phyloP scores from a whole-genome alignment of 2,797 vertebrate genomes.

The Lagorchestes hirsutus region DNA sequence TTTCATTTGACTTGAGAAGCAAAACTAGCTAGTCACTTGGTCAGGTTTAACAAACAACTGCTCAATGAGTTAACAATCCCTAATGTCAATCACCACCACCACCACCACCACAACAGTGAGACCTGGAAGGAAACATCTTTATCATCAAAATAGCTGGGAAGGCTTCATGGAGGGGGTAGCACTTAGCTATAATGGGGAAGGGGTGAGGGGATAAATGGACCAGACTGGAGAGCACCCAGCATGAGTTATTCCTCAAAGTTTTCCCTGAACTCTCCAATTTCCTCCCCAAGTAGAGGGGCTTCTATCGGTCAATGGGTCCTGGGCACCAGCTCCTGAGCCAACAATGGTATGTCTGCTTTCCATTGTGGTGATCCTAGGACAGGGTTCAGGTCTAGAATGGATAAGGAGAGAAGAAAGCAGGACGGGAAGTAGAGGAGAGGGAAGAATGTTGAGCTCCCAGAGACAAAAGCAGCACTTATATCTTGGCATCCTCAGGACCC shows the following conservation, averaged over 20 bases:
- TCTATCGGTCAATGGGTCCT: not conserved
- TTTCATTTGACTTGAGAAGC: not conserved
- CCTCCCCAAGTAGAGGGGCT: not conserved
- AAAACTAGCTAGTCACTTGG: not conserved
- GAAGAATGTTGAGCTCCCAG: not conserved
- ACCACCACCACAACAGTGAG: not conserved
- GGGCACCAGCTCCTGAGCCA: not conserved
- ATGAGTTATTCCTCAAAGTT: not conserved
- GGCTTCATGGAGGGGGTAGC: not conserved
- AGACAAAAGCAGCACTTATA: not conserved
- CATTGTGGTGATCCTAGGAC: not conserved
- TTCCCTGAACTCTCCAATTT: not conserved
- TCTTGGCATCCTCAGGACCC: not conserved
- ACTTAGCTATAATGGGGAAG: constrained; percentile 5
- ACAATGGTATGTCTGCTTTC: not conserved
- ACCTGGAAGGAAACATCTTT: not conserved
- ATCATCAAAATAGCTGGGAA: not conserved
- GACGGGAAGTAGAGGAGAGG: not conserved
- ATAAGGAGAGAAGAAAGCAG: not conserved
- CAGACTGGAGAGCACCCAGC: not conserved
- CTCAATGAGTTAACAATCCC: not conserved
- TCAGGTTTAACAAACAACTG: not conserved
- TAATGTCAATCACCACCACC: not conserved
- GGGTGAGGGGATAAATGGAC: not conserved
- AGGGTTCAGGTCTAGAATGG: not conserved